Conservation (phyloP, 92 coral and sea anemone genomes). For the Virgularia gustaviana region DNA sequence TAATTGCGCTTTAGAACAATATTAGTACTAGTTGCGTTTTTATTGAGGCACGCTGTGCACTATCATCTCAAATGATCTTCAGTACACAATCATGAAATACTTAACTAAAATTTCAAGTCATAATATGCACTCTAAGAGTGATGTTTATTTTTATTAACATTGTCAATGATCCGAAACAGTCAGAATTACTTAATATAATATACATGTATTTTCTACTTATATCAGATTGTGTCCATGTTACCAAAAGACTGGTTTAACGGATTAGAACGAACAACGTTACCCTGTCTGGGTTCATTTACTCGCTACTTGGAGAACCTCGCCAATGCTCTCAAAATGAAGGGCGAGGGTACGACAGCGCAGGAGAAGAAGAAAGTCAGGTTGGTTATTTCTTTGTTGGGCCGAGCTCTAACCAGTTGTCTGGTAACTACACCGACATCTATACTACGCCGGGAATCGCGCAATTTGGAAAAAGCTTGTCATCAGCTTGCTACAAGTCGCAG, state of each 20-base stretch:
- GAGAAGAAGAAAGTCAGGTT: conserved; percentile 95
- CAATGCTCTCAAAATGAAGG: conserved; percentile 66
- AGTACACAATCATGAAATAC: no score
- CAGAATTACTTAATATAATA: no score
- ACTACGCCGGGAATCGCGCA: no score
- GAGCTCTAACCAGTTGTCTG: not conserved
- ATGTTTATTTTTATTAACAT: no score
- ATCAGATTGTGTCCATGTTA: conserved; percentile 69
- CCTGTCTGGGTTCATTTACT: conserved; percentile 71
- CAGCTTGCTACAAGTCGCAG: no score
- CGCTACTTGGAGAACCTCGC: conserved; percentile 83
- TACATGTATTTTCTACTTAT: not conserved
- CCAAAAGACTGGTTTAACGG: conserved; percentile 83
- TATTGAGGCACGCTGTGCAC: no score
- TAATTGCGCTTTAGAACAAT: no score
- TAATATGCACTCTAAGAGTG: not conserved
- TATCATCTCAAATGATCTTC: no score
- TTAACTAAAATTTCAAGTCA: not conserved
- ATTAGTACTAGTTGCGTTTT: no score
- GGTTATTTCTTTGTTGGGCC: not conserved
- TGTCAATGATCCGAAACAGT: no score
- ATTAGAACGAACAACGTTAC: conserved; percentile 50
- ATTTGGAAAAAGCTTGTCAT: no score
- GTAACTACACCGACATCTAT: no score
- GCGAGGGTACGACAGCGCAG: conserved; percentile 79